phyloP scores from a whole-genome alignment of 1,140 invertebrate genomes.

The Meloidogyne chitwoodi region DNA sequence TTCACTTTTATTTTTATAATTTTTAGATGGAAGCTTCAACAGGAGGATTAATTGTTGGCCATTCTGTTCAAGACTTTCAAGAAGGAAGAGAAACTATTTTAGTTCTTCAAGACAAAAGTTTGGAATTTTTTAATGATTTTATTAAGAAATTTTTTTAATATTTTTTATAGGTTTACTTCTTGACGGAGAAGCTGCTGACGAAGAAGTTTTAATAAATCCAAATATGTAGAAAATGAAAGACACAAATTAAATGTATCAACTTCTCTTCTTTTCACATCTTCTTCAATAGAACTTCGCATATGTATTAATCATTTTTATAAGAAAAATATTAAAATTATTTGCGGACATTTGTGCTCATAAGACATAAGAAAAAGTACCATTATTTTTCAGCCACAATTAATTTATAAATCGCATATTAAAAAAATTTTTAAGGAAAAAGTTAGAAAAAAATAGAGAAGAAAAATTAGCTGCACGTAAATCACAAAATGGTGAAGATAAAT shows the following conservation, averaged over 20 bases:
- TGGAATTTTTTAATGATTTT: no score
- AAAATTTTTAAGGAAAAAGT: slow-evolving; percentile 60
- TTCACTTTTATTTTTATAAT: background rate
- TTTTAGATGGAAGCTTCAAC: slow-evolving; percentile 60
- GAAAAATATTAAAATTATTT: no score
- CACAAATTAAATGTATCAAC: slow-evolving; percentile 87
- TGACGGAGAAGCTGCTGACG: slow-evolving; percentile 68
- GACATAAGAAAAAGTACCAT: no score
- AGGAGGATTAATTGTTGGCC: slow-evolving; percentile 79
- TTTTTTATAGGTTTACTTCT: background rate
- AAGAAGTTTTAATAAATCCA: slow-evolving; percentile 88
- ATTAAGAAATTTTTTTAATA: background rate
- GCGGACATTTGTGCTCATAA: no score
- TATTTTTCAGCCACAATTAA: no score
- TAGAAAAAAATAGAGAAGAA: slow-evolving; percentile 38
- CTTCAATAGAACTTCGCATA: no score
- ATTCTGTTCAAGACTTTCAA: slow-evolving; percentile 73
- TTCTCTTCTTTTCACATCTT: no score
- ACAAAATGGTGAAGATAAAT: slow-evolving; percentile 18
- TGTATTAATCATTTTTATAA: no score
- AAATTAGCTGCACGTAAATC: slow-evolving; percentile 40
- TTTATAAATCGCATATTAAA: no score
- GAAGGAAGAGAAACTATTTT: slow-evolving; percentile 82
- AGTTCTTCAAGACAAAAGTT: slow-evolving; percentile 83
- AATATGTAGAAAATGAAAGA: slow-evolving; percentile 88